These are phyloP conservation scores for Halesus radiatus DNA, from an alignment of 1,140 invertebrate genomes.

Conservation along the genomic window DNA sequence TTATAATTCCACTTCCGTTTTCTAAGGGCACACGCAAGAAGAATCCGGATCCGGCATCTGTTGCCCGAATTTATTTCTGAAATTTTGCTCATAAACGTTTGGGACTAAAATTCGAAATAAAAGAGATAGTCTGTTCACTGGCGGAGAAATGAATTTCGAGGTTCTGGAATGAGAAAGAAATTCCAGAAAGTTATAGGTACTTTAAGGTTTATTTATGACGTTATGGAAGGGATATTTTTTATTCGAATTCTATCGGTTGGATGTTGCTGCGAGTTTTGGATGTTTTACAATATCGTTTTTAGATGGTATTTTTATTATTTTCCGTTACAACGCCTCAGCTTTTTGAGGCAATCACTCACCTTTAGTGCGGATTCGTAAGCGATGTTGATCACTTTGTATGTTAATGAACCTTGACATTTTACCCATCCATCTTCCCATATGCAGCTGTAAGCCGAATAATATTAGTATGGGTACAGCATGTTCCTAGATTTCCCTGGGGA, in stretches of 20 bases:
- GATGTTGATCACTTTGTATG: too few relatives aligned
- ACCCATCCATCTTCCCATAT: too few relatives aligned
- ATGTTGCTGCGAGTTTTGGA: not conserved
- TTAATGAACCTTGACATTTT: too few relatives aligned
- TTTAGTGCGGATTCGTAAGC: too few relatives aligned
- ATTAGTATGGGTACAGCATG: too few relatives aligned
- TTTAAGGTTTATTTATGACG: constrained; percentile 11
- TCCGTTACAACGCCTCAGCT: not conserved
- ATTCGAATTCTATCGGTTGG: not conserved
- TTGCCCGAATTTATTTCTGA: constrained; percentile 17
- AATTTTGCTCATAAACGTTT: constrained; percentile 20
- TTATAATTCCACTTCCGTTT: constrained; percentile 1
- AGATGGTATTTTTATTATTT: not conserved
- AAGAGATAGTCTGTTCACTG: constrained; percentile 17
- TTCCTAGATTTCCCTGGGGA: too few relatives aligned
- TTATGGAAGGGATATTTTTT: not conserved
- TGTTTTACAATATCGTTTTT: not conserved
- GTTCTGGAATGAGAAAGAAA: not conserved
- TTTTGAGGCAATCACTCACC: not conserved
- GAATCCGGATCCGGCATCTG: not conserved
- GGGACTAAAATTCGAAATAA: not conserved
- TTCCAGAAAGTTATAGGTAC: constrained; percentile 5
- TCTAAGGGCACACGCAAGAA: constrained; percentile 5
- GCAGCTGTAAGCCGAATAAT: too few relatives aligned
- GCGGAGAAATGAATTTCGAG: not conserved